Evolutionary conservation across 2,888 invertebrate genomes (phyloP), one percentile per base, ranked within the genome.

Genomic region (Rambutsinella grinnellia): DNA sequence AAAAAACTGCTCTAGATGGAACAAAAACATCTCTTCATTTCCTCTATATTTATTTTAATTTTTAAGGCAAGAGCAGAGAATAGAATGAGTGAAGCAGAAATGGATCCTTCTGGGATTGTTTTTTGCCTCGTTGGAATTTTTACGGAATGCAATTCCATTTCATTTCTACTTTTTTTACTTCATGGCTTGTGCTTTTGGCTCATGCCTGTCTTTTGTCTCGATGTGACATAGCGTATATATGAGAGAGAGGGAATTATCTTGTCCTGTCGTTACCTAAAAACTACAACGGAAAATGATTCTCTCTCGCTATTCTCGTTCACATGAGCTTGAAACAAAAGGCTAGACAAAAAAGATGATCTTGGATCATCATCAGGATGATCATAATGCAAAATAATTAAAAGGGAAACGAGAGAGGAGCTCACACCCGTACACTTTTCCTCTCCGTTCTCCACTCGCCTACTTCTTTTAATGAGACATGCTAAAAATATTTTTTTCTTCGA

Each of bases 351-450:
- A 10, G 8, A 44, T 44, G 24, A 57, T 46, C 27, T 15, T 26
- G 17, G 23, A 63, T 71, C 71, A 51, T 63, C 57, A 58, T 44
- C 44, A 46, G 28, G 47, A 54, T 15, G 19, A 68, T 70, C 62
- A 65, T 65, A 63, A 66, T 66, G 60, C 65, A 44, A 69, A 65
- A 72, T 71, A 72, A 72, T 66, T 66, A 72, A 72, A 66, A 72
- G 47, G 10, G 13, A 19, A 53, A 21, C 8, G 23, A 54, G 54
- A 54, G 54, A 54, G 54, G 36, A 36, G 36, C 5, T 5, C 36
- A 36, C 13, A 36, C 13, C 5, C 36, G n/a, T 36, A 53, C 36
- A 36, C 36, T 36, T 36, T 13, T 13, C 47, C 15, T 6, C 47
- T 47, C 19, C 15, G 3, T 47, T 13, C 15, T 47, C 15, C 15